Conservation (phyloP, 2,888 invertebrate genomes). For the Rotaria magnacalcarata region DNA sequence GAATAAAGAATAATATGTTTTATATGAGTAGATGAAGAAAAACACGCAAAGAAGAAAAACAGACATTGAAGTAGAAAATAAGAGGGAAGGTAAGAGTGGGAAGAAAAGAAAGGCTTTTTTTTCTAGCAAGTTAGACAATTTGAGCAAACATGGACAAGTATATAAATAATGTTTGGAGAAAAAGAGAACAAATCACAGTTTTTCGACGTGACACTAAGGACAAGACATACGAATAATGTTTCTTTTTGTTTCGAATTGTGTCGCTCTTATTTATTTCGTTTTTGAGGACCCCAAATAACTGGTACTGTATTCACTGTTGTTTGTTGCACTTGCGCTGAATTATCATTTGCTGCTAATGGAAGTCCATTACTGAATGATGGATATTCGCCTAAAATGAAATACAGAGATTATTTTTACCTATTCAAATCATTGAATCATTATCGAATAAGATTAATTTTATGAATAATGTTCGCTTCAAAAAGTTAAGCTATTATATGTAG, state of each 20-base stretch:
- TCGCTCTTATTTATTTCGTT: constrained; percentile 29
- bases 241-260: not conserved
- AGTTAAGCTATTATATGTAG: too few relatives aligned
- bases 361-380: not conserved
- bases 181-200: constrained; percentile 25
- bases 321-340: not conserved
- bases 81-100: not conserved
- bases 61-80: not conserved
- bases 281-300: constrained; percentile 17
- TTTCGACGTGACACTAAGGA: constrained; percentile 6
- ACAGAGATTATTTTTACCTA: not conserved
- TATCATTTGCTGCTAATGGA: not conserved
- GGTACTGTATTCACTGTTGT: constrained; percentile 23
- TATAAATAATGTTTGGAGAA: not conserved
- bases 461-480: too few relatives aligned
- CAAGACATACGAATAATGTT: constrained; percentile 24
- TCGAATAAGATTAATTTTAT: too few relatives aligned
- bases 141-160: not conserved
- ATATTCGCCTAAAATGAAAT: constrained; percentile 5
- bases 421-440: not conserved
- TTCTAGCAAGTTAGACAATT: not conserved
- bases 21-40: not conserved
- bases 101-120: not conserved
- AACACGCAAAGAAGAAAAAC: not conserved
- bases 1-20: constrained; percentile 18